phyloP scores from a whole-genome alignment of 2,888 invertebrate species.

The Chelonus formosanus region DNA sequence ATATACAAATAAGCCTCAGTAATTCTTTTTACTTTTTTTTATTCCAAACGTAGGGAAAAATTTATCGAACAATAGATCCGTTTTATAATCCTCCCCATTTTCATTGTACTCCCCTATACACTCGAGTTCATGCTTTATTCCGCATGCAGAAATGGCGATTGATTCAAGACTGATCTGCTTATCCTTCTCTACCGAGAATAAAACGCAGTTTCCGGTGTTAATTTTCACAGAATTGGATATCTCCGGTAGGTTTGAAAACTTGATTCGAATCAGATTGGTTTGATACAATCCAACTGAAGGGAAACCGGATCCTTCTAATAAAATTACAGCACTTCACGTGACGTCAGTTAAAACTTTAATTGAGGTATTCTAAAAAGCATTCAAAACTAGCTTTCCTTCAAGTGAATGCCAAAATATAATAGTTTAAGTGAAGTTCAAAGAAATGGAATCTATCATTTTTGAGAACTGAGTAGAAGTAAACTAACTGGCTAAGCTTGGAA shows the following conservation, averaged over 20 bases:
- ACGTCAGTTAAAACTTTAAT: neutral
- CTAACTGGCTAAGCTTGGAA: too few relatives aligned
- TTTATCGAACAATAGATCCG: neutral
- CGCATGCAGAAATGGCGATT: constrained; percentile 12
- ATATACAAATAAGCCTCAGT: neutral
- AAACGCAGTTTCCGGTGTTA: constrained; percentile 19
- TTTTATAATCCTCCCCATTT: neutral
- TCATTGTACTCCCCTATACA: neutral
- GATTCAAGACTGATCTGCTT: constrained; percentile 16
- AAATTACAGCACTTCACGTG: constrained; percentile 14
- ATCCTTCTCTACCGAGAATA: constrained; percentile 2
- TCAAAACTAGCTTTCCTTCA: too few relatives aligned
- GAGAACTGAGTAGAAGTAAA: too few relatives aligned
- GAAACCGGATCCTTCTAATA: neutral
- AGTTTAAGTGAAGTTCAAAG: too few relatives aligned
- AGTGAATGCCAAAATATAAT: too few relatives aligned
- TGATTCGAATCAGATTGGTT: constrained; percentile 22
- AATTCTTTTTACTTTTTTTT: neutral
- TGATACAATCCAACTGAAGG: constrained; percentile 18
- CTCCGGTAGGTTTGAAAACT: constrained; percentile 29
- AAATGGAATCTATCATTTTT: too few relatives aligned
- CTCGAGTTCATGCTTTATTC: neutral
- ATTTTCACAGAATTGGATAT: constrained; percentile 31
- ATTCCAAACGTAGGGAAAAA: neutral
- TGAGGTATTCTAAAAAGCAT: too few relatives aligned